Evolutionary conservation across 1,140 invertebrate species (phyloP), one percentile per base, ranked within the genome.

Genomic region (Fopius arisanus): DNA sequence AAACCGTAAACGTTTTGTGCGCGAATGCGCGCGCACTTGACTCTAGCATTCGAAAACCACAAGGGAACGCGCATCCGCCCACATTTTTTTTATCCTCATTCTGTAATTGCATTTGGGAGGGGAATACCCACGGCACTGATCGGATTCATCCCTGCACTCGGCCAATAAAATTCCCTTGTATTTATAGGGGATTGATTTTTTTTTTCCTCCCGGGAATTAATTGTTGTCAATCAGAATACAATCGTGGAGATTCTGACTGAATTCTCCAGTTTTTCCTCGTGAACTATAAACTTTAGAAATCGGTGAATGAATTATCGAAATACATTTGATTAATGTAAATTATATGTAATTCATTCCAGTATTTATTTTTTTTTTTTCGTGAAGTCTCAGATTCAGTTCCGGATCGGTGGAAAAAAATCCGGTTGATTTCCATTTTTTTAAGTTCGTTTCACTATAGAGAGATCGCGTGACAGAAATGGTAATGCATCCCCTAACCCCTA

Each of bases 391-490:
- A n/a, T n/a, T n/a, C n/a, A n/a, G n/a, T n/a, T n/a, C n/a, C n/a
- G n/a, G n/a, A n/a, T n/a, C n/a, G n/a, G n/a, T n/a, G n/a, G n/a
- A n/a, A n/a, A n/a, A n/a, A n/a, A n/a, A n/a, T n/a, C n/a, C n/a
- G n/a, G n/a, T n/a, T n/a, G n/a, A n/a, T n/a, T n/a, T n/a, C n/a
- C n/a, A n/a, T n/a, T n/a, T n/a, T n/a, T n/a, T n/a, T n/a, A n/a
- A n/a, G n/a, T n/a, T n/a, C n/a, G n/a, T n/a, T n/a, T n/a, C n/a
- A n/a, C n/a, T n/a, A n/a, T n/a, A n/a, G n/a, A n/a, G n/a, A n/a
- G 78, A 72, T 86, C 81, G 84, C 84, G 85, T 86, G 85, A 85
- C 84, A 83, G 75, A 75, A 78, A 78, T 59, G 76, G 80, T 80
- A 83, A 82, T 80, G 75, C 77, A 70, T 40, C 10, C 19, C 80